Conservation (phyloP, 2,797 vertebrate genomes). For the Triplophysa yarkandensis region DNA sequence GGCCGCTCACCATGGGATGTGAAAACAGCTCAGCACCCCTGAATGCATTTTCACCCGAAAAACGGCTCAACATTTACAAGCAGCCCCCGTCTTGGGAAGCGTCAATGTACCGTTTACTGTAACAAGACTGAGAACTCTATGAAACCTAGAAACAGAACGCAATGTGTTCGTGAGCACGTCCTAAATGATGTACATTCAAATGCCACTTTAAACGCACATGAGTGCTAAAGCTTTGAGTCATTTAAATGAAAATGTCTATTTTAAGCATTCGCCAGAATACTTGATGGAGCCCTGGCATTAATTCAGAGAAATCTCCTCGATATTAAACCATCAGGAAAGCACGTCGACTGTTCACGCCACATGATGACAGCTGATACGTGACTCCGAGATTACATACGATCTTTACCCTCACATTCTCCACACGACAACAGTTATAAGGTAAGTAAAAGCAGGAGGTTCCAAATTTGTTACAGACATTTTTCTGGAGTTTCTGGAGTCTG, state of each 20-base stretch:
- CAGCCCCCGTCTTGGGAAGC: conserved; percentile 50
- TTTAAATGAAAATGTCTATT: conserved; percentile 5
- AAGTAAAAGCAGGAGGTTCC: not conserved
- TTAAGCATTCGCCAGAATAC: not conserved
- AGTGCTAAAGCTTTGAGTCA: not conserved
- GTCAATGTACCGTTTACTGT: conserved; percentile 45
- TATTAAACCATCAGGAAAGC: conserved; percentile 1
- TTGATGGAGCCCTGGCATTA: not conserved
- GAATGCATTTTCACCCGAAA: conserved; percentile 31
- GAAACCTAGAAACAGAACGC: conserved; percentile 1
- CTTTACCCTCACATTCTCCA: conserved; percentile 3
- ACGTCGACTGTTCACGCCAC: not conserved
- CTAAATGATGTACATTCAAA: not conserved
- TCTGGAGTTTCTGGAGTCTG: conserved; percentile 12
- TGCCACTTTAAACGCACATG: not conserved
- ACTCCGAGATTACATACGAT: conserved; percentile 22
- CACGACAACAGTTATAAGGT: conserved; percentile 5
- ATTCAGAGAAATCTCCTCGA: not conserved
- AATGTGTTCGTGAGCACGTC: not conserved
- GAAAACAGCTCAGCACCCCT: conserved; percentile 57
- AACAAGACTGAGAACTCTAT: conserved; percentile 30
- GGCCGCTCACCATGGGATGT: conserved; percentile 58
- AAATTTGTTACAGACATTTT: conserved; percentile 2
- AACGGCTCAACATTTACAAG: not conserved
- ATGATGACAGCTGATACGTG: conserved; percentile 33